Conservation (phyloP, 2,113 vertebrate genomes). For the Pteruthius melanotis region DNA sequence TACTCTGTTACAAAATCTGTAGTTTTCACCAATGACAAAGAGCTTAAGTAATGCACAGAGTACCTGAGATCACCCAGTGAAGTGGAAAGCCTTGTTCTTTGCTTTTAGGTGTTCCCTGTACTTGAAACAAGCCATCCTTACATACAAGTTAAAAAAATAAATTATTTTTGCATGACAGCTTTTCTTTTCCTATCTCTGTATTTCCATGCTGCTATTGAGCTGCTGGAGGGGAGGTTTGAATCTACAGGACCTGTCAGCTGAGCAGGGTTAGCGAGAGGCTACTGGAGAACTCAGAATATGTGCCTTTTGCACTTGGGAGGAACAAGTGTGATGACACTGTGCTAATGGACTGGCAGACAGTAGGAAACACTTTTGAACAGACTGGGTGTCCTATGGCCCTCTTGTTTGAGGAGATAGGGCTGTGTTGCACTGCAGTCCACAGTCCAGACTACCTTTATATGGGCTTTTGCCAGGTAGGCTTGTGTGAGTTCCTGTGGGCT, state of each 20-base stretch:
- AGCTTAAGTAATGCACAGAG: neutral
- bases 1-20: neutral
- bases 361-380: neutral
- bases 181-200: neutral
- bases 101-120: neutral
- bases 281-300: fast-evolving
- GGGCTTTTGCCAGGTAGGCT: neutral
- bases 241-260: fast-evolving
- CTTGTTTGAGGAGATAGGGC: neutral
- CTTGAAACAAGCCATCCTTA: neutral
- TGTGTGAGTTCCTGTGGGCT: neutral
- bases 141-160: neutral
- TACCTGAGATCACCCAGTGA: fast-evolving
- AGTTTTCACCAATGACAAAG: neutral
- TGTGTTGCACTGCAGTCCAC: neutral
- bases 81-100: neutral
- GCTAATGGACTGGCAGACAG: neutral
- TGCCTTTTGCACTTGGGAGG: neutral
- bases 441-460: fast-evolving
- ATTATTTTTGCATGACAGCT: neutral
- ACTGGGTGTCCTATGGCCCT: neutral
- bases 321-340: no score
- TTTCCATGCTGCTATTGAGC: neutral
- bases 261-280: neutral
- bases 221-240: neutral